Percentiles rank a stretch among this genome's conserved stretches.
phyloP scores from a whole-genome alignment of 2,797 vertebrate genomes.

The Lutjanus campechanus region DNA sequence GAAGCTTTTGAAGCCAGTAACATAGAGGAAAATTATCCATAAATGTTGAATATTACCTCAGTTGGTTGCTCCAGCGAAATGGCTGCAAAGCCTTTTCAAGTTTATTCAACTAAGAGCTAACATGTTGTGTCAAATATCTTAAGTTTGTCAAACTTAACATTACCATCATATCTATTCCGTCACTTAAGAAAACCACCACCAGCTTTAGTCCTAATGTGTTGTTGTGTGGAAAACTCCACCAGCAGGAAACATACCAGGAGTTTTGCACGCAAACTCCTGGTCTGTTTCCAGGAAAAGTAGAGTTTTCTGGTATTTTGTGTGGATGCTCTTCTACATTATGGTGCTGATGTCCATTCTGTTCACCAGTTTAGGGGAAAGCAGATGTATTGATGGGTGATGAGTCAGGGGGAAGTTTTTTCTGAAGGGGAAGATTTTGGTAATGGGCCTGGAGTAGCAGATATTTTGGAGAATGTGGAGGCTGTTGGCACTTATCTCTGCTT shows the following conservation, averaged over 20 bases:
- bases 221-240: neutral
- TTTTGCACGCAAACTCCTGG: neutral
- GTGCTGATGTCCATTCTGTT: constrained; percentile 10
- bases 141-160: too few relatives aligned
- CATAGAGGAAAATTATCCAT: neutral
- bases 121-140: too few relatives aligned
- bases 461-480: neutral
- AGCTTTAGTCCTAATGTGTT: neutral
- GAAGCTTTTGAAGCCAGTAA: neutral
- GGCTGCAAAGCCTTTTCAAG: too few relatives aligned
- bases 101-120: too few relatives aligned
- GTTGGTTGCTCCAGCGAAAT: too few relatives aligned
- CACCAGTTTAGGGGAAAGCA: neutral
- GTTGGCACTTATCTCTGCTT: constrained; percentile 11
- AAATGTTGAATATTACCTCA: neutral
- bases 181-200: neutral
- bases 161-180: too few relatives aligned
- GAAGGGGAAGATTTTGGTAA: constrained; percentile 25
- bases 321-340: neutral
- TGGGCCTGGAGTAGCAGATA: constrained; percentile 1
- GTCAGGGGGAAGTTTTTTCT: constrained; percentile 13
- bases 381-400: constrained; percentile 3
- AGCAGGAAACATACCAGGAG: too few relatives aligned
- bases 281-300: too few relatives aligned
- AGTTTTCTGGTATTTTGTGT: too few relatives aligned